Base-by-base conservation (phyloP, 2,888 invertebrate genomes). In the Sinopyrophorus schimmeli region DNA sequence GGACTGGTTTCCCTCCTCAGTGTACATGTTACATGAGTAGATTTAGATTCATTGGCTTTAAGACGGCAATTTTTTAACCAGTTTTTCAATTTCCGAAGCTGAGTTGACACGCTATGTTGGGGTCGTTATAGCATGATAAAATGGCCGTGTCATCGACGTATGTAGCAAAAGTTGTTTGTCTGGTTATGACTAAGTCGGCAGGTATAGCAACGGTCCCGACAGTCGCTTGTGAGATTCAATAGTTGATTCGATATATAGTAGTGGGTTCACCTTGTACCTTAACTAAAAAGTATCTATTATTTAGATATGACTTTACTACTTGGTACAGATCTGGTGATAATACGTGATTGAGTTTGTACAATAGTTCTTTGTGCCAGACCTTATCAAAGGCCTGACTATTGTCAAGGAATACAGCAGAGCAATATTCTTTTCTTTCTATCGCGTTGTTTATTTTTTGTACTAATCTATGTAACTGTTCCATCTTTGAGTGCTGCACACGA, bases 181-280 rank as follows among this genome's bases (percentile, higher is more conserved):
- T n/a, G n/a, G n/a, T n/a, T n/a, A n/a, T n/a, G n/a, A n/a, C n/a
- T n/a, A n/a, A n/a, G n/a, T n/a, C n/a, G n/a, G n/a, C n/a, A n/a
- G n/a, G n/a, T n/a, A n/a, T n/a, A n/a, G n/a, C n/a, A n/a, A n/a
- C n/a, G n/a, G n/a, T n/a, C n/a, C n/a, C n/a, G n/a, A 26, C 26
- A 10, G 12, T 28, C 28, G 7, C 28, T 28, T 28, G 28, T 11
- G 5, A n/a, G 12, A 28, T 14, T 28, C 6, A 11, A 28, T 11
- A 28, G 3, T 11, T 28, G 11, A 28, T n/a, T 5, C 28, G 28
- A n/a, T 12, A 28, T 28, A 28, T 3, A 4, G 11, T 28, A 14
- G 28, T 28, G n/a, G 14, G 14, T 14, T 28, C 28, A 3, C 28
- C 28, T 28, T 28, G 11, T 28, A 28, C 28, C 14, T 12, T 28